Conservation (phyloP, 2,113 vertebrate species). For the Eclectus roratus region DNA sequence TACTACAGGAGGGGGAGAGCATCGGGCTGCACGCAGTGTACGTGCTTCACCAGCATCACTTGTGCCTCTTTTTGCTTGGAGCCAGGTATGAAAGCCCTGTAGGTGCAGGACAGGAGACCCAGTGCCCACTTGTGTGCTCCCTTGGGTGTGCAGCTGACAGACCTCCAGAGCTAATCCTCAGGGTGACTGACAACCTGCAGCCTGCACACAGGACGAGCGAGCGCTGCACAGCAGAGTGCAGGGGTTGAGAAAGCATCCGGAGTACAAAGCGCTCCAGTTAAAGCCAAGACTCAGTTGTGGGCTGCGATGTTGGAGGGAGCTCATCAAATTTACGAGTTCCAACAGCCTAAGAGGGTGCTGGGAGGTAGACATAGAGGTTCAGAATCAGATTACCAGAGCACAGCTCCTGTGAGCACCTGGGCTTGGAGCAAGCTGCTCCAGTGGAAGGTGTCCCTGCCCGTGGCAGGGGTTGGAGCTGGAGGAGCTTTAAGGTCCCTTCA, state of each 20-base stretch:
- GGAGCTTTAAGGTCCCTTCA: neutral
- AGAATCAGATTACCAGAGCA: neutral
- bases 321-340: neutral
- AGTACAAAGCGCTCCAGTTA: neutral
- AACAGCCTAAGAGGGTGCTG: too few relatives aligned
- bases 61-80: neutral
- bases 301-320: neutral
- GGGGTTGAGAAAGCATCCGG: neutral
- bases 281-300: neutral
- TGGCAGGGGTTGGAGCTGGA: neutral
- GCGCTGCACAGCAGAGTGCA: neutral
- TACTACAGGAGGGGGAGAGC: neutral
- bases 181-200: neutral
- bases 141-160: neutral
- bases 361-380: neutral
- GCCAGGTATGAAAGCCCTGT: neutral
- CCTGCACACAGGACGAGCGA: rapidly evolving
- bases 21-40: neutral
- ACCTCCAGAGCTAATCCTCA: neutral
- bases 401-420: neutral
- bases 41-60: rapidly evolving
- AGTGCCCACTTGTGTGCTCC: neutral
- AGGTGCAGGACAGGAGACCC: neutral
- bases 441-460: too few relatives aligned
- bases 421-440: neutral